A percentile compares a stretch with the other conserved stretches of the same genome.
These are phyloP conservation scores for Pholis gunnellus DNA, from an alignment of 2,113 vertebrate species.

Conservation along the genomic window DNA sequence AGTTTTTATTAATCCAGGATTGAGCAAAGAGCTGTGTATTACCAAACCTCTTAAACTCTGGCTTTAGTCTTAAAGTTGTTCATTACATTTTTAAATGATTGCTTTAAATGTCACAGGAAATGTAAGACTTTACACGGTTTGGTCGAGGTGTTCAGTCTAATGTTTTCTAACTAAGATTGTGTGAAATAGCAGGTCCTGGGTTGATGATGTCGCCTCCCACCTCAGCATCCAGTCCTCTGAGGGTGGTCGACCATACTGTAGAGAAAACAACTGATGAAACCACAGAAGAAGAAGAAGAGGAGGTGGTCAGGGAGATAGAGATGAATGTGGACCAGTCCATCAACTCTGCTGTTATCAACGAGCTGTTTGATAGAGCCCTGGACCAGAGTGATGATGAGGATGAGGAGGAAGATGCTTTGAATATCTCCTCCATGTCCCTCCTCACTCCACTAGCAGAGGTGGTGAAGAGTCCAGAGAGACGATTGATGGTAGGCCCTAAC, in stretches of 20 bases:
- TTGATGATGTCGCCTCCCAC: slow-evolving; percentile 23
- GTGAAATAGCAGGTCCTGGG: slow-evolving; percentile 15
- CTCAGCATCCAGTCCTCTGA: slow-evolving; percentile 71
- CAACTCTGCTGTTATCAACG: slow-evolving; percentile 91
- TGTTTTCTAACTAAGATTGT: not conserved
- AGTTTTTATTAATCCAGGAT: no score
- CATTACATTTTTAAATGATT: not conserved
- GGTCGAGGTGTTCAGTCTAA: not conserved
- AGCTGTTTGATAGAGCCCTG: slow-evolving; percentile 90
- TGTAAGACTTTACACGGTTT: not conserved
- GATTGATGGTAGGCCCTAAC: slow-evolving; percentile 68
- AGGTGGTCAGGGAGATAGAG: slow-evolving; percentile 76
- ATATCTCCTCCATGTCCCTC: slow-evolving; percentile 99
- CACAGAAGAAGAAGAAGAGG: slow-evolving; percentile 39
- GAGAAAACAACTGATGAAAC: slow-evolving; percentile 39
- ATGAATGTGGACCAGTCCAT: slow-evolving; percentile 84
- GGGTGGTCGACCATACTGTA: not conserved
- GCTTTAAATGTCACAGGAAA: not conserved
- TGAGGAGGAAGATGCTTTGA: slow-evolving; percentile 86
- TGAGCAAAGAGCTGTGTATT: no score
- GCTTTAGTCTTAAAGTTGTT: not conserved
- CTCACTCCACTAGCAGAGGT: slow-evolving; percentile 91
- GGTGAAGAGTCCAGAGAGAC: slow-evolving; percentile 87
- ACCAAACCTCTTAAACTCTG: not conserved
- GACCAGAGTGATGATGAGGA: slow-evolving; percentile 82